Evolutionary conservation across 2,797 vertebrate species (phyloP), one percentile per base, ranked within the genome.

Genomic region (Borostomias antarcticus): DNA sequence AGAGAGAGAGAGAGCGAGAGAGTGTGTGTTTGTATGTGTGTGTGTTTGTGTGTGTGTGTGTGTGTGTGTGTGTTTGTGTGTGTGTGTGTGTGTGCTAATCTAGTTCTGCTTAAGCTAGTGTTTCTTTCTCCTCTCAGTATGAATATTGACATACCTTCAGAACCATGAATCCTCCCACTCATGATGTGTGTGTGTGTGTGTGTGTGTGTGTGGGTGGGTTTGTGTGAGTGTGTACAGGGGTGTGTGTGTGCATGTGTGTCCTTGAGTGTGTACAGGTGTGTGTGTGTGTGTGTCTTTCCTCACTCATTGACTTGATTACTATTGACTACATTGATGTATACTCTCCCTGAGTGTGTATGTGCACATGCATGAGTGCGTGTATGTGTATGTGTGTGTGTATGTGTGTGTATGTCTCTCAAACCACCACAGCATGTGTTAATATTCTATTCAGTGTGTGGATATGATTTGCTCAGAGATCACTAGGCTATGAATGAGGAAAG

Each of bases 141-240:
- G 28, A 73, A 72, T 70, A 81, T 81, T 70, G 64, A 73, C 68
- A 78, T 56, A 52, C 66, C 51, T n/a, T 19, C 10, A 60, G 37
- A 21, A 28, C 51, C 56, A 58, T 69, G 75, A 65, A 37, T 67
- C 65, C 69, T 68, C 64, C 65, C 58, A 64, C 63, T 59, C 58
- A 59, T 30, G 56, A n/a, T 62, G 17, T n/a, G n/a, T n/a, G n/a
- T n/a, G n/a, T n/a, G n/a, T n/a, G n/a, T n/a, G n/a, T n/a, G n/a
- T n/a, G 25, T n/a, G 29, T 33, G 28, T 52, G 45, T 59, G 33
- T 54, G 13, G n/a, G 40, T 17, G 5, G 13, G 40, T 15, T n/a
- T 1, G 40, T 2, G 3, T 43, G 28, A 43, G 57, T 53, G 35
- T 58, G 53, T 37, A 7, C 40, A 30, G 51, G 11, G 35, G 52